A percentile compares a stretch with the other conserved stretches of the same genome.
Evolutionary conservation across 2,113 vertebrate genomes (phyloP).

Genomic region (Serilophus lunatus): DNA sequence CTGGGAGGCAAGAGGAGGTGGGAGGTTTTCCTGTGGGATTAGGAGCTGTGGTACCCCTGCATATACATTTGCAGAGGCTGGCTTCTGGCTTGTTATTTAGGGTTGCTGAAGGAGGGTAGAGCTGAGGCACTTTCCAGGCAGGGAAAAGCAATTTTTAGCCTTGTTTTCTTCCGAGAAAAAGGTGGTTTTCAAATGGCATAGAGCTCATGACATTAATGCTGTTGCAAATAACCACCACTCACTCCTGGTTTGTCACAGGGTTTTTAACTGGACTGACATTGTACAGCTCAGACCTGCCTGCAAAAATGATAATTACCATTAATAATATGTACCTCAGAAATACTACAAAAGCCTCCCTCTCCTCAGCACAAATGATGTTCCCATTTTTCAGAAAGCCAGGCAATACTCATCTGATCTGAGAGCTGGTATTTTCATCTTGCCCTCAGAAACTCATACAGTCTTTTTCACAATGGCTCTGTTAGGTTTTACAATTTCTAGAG

Average conservation of each 20-base stretch:
- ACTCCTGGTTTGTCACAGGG: not conserved
- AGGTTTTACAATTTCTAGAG: not conserved
- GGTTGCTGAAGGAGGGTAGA: not conserved
- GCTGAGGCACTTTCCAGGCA: not conserved
- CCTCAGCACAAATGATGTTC: not conserved
- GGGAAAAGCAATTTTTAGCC: not conserved
- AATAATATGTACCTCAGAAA: not conserved
- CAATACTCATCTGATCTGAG: not conserved
- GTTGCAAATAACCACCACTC: not conserved
- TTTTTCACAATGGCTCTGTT: not conserved
- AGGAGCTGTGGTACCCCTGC: rapidly evolving
- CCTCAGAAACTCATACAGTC: not conserved
- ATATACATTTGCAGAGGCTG: not conserved
- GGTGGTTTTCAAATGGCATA: not conserved
- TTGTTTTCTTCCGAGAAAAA: not conserved
- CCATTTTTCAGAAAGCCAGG: not conserved
- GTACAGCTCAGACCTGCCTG: not conserved
- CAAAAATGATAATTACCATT: not conserved
- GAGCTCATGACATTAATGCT: not conserved
- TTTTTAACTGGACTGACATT: not conserved
- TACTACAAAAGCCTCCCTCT: not conserved
- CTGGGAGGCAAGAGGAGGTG: not conserved
- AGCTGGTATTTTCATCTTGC: not conserved
- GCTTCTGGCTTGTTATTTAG: not conserved
- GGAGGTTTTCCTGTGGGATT: not conserved